These are phyloP conservation scores for Tetraodon nigroviridis DNA, from an alignment of 2,113 vertebrate species.

Conservation along the genomic window DNA sequence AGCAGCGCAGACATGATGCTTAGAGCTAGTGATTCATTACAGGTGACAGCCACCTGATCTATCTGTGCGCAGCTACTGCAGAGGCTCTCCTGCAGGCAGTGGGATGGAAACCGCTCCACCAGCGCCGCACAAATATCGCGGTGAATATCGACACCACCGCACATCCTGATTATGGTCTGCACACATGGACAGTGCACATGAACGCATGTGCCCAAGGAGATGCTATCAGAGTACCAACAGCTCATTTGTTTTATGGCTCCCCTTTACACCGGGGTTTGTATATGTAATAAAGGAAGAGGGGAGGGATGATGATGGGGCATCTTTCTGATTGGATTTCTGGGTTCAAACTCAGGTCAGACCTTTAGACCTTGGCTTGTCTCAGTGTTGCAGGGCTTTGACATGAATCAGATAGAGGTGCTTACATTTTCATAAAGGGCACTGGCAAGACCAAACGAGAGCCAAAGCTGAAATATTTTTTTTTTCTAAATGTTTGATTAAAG, in stretches of 20 bases:
- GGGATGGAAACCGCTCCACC: neutral
- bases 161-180: neutral
- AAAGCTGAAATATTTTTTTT: neutral
- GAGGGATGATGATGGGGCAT: slow-evolving; percentile 9
- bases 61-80: slow-evolving; percentile 30
- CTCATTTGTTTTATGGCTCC: slow-evolving; percentile 59
- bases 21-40: slow-evolving; percentile 67
- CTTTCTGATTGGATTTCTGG: slow-evolving; percentile 46
- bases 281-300: slow-evolving; percentile 47
- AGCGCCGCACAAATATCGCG: slow-evolving; percentile 24
- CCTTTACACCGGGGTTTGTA: slow-evolving; percentile 22
- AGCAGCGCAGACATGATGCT: slow-evolving; percentile 56
- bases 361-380: slow-evolving; percentile 3
- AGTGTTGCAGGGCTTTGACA: slow-evolving; percentile 14
- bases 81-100: slow-evolving; percentile 23
- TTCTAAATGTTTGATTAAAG: neutral
- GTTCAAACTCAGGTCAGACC: slow-evolving; percentile 61
- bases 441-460: no score
- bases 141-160: slow-evolving; percentile 25
- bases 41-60: slow-evolving; percentile 59
- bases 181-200: slow-evolving; percentile 8
- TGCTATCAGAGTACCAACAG: slow-evolving; percentile 32
- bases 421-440: neutral
- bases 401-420: slow-evolving; percentile 12
- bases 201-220: slow-evolving; percentile 19